Evolutionary conservation across 2,797 vertebrate species (phyloP).

Genomic region (Xenops minutus): DNA sequence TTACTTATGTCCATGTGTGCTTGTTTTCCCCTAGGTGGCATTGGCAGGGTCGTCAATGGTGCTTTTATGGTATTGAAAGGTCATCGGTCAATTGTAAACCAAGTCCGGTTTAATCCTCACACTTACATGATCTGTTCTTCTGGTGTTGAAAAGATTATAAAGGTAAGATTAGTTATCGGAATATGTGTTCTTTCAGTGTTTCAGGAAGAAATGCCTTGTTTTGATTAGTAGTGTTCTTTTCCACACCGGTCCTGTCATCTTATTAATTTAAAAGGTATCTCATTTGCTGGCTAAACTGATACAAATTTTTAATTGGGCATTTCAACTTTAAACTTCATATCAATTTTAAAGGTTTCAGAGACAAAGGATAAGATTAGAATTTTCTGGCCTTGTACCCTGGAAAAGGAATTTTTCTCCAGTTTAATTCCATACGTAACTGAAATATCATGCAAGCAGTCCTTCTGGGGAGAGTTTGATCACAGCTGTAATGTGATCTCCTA

Average conservation of each 20-base stretch:
- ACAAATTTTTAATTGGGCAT: neutral
- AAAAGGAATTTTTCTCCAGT: neutral
- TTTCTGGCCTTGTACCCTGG: neutral
- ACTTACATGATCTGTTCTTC: constrained; percentile 99
- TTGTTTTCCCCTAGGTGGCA: constrained; percentile 80
- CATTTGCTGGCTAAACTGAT: neutral
- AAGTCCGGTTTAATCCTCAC: constrained; percentile 97
- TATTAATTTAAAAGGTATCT: neutral
- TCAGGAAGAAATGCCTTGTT: neutral
- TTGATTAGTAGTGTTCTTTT: neutral
- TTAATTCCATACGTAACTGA: neutral
- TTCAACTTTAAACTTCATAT: neutral
- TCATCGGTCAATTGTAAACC: constrained; percentile 98
- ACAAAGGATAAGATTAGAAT: neutral
- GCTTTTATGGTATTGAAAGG: constrained; percentile 98
- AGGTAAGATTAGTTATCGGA: constrained; percentile 80
- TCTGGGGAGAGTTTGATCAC: neutral
- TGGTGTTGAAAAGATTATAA: constrained; percentile 98
- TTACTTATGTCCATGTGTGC: neutral
- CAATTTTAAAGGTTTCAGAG: neutral
- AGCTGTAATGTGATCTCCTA: neutral
- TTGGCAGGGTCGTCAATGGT: constrained; percentile 95
- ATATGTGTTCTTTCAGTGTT: neutral
- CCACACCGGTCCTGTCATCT: neutral
- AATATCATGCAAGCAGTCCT: neutral